Conservation (phyloP, 2,888 invertebrate genomes). For the Tiliacea citrago region DNA sequence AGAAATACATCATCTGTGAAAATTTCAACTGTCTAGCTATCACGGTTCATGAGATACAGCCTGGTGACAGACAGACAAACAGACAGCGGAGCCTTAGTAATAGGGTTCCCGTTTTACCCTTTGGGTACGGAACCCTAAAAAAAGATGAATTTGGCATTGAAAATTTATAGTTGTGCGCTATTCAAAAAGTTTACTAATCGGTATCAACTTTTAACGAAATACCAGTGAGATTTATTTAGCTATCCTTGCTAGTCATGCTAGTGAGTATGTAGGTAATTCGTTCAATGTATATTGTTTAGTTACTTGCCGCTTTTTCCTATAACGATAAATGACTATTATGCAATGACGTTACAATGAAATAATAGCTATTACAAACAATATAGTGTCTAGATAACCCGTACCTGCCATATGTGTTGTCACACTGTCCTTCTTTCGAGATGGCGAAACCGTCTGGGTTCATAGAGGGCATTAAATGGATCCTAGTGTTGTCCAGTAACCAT, state of each 20-base stretch:
- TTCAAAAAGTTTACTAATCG: constrained; percentile 4
- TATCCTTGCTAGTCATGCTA: constrained; percentile 36
- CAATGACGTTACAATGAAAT: constrained; percentile 6
- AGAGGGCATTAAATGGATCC: constrained; percentile 99
- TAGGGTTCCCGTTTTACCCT: too few relatives aligned
- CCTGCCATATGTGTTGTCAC: constrained; percentile 97
- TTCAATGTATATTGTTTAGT: constrained; percentile 28
- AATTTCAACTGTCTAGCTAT: too few relatives aligned
- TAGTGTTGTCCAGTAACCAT: constrained; percentile 97
- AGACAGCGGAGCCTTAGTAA: too few relatives aligned
- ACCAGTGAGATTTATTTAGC: constrained; percentile 15
- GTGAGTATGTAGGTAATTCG: constrained; percentile 55
- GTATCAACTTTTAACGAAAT: constrained; percentile 27
- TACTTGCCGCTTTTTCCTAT: constrained; percentile 21
- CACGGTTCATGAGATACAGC: too few relatives aligned
- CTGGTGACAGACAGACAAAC: too few relatives aligned
- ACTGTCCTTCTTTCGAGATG: constrained; percentile 96
- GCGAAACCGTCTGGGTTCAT: constrained; percentile 99
- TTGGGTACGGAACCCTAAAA: too few relatives aligned
- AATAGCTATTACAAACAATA: neutral
- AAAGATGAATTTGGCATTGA: constrained; percentile 3
- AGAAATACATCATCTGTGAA: too few relatives aligned
- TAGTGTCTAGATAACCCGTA: constrained; percentile 73
- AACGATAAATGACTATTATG: constrained; percentile 7
- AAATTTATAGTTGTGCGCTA: neutral